Evolutionary conservation across 2,113 vertebrate genomes (phyloP).

Genomic region (Galeopterus variegatus): DNA sequence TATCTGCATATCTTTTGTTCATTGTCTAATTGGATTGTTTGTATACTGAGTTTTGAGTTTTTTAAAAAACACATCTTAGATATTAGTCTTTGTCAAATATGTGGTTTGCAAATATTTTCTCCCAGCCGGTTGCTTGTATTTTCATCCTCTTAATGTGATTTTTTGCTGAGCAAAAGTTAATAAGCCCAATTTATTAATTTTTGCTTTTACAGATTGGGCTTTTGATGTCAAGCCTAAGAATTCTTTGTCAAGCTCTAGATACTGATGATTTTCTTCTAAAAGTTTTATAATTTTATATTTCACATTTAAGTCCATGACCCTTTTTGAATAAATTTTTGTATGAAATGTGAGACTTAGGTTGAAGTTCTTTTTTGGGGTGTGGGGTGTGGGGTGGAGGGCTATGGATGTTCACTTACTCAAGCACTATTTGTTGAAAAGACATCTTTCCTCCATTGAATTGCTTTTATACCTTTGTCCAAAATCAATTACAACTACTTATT

Average conservation of each 20-base stretch:
- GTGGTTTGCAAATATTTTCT: background rate
- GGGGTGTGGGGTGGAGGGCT: too few species aligned
- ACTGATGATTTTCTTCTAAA: too few species aligned
- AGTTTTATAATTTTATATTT: too few species aligned
- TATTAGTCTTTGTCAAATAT: background rate
- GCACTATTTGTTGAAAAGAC: background rate
- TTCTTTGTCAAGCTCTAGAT: too few species aligned
- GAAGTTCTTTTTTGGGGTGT: background rate
- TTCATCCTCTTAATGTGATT: background rate
- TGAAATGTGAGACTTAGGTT: background rate
- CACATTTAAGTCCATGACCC: too few species aligned
- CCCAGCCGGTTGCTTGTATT: background rate
- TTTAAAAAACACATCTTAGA: background rate
- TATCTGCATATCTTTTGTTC: background rate
- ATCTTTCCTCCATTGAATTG: background rate
- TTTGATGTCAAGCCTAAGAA: background rate
- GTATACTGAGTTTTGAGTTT: background rate
- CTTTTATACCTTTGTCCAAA: background rate
- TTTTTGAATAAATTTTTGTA: too few species aligned
- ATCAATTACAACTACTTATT: background rate
- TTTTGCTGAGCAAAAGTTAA: background rate
- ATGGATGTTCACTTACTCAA: background rate
- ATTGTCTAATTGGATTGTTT: background rate
- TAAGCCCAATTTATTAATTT: background rate
- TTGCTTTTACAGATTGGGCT: background rate